phyloP scores from a whole-genome alignment of 2,113 vertebrate species.

The Hippocampus mohnikei region DNA sequence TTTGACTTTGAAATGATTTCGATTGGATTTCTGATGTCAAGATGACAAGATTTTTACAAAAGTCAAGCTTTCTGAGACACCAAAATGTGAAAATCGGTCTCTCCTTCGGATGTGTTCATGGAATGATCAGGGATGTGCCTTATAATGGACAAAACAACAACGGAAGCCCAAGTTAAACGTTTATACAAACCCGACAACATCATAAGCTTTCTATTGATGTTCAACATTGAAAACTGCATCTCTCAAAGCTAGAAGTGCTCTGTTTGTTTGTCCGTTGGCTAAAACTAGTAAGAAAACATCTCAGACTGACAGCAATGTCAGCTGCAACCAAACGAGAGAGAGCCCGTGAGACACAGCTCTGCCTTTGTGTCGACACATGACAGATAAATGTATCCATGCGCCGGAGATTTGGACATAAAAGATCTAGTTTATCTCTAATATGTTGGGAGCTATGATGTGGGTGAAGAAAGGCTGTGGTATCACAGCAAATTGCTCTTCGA shows the following conservation, averaged over 20 bases:
- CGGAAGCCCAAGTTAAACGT: too few species aligned
- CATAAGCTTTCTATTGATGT: too few species aligned
- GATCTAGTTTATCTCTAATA: constrained; percentile 58
- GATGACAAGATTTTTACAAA: background rate
- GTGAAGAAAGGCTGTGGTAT: constrained; percentile 56
- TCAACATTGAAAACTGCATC: too few species aligned
- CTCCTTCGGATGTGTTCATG: too few species aligned
- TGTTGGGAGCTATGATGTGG: constrained; percentile 52
- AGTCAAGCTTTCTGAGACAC: background rate
- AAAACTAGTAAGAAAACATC: background rate
- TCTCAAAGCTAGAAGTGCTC: too few species aligned
- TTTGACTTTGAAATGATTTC: background rate
- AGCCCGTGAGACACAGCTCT: constrained; percentile 18
- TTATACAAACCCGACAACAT: too few species aligned
- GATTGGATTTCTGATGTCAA: background rate
- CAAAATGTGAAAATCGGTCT: background rate
- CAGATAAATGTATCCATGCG: constrained; percentile 33
- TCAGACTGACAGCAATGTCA: constrained; percentile 21
- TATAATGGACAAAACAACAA: too few species aligned
- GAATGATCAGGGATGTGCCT: too few species aligned
- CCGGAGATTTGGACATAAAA: constrained; percentile 38
- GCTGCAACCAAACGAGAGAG: constrained; percentile 26
- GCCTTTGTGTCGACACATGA: constrained; percentile 26
- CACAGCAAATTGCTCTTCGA: constrained; percentile 59
- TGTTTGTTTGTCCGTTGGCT: background rate